phyloP scores from a whole-genome alignment of 2,113 vertebrate species.

The Chamaea fasciata region DNA sequence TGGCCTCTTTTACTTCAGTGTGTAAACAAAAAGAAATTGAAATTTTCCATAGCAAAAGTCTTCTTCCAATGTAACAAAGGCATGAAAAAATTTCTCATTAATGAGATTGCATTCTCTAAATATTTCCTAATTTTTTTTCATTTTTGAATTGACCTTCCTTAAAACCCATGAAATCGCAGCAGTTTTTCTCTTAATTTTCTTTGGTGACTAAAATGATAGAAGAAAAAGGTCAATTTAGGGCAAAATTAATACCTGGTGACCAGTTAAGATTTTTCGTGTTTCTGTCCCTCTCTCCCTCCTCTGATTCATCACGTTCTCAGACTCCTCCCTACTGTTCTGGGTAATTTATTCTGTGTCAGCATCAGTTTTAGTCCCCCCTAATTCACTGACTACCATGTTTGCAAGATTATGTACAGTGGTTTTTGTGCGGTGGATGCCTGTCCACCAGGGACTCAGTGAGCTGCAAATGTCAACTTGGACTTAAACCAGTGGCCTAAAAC shows the following conservation, averaged over 20 bases:
- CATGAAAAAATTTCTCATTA: background rate
- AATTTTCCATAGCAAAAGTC: background rate
- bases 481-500: conserved; percentile 46
- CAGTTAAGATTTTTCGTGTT: background rate
- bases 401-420: background rate
- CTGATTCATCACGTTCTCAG: background rate
- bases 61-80: background rate
- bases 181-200: background rate
- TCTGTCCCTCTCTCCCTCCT: background rate
- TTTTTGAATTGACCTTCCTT: background rate
- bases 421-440: background rate
- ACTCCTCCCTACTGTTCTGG: background rate
- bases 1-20: background rate
- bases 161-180: background rate
- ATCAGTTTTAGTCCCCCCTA: background rate
- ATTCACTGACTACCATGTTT: background rate
- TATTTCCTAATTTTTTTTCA: background rate
- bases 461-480: conserved; percentile 30
- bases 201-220: background rate
- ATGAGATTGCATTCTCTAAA: background rate
- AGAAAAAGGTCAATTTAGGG: background rate
- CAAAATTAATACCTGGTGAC: background rate
- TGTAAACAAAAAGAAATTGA: background rate
- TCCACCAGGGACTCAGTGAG: background rate
- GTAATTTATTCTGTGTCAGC: background rate